Evolutionary conservation across 2,888 invertebrate species (phyloP).

Genomic region (Hermaeophaga mercurialis): DNA sequence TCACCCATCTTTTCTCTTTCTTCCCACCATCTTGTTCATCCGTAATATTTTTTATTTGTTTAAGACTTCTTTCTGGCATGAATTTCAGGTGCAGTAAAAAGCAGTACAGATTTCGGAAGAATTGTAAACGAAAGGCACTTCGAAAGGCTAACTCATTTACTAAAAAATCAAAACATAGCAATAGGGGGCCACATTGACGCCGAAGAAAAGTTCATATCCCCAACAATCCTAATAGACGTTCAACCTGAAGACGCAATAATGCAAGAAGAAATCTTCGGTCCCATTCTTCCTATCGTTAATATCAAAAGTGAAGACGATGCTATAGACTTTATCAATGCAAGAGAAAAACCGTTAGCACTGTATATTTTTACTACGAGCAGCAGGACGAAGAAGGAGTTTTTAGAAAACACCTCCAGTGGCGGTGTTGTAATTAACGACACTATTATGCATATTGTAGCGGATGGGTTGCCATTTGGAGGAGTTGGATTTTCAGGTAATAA

Average conservation of each 20-base stretch:
- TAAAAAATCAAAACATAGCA: constrained; percentile 73
- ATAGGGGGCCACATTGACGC: constrained; percentile 80
- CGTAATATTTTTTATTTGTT: background rate
- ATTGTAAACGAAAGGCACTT: constrained; percentile 78
- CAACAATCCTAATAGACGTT: constrained; percentile 82
- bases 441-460: constrained; percentile 83
- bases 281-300: constrained; percentile 87
- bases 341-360: constrained; percentile 88
- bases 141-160: constrained; percentile 63
- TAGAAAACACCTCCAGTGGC: constrained; percentile 78
- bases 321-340: constrained; percentile 84
- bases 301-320: constrained; percentile 86
- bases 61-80: too few relatives aligned
- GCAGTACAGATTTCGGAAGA: constrained; percentile 75
- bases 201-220: constrained; percentile 80
- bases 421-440: constrained; percentile 85
- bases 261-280: constrained; percentile 97
- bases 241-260: constrained; percentile 76
- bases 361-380: constrained; percentile 80
- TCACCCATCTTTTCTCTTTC: too few relatives aligned
- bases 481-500: constrained; percentile 75
- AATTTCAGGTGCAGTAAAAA: constrained; percentile 35
- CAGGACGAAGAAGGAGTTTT: constrained; percentile 64
- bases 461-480: constrained; percentile 94
- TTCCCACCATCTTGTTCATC: too few relatives aligned